Percentiles rank a stretch among this genome's conserved stretches.
Evolutionary conservation across 2,888 invertebrate species (phyloP).

Genomic region (Cryptus armator): DNA sequence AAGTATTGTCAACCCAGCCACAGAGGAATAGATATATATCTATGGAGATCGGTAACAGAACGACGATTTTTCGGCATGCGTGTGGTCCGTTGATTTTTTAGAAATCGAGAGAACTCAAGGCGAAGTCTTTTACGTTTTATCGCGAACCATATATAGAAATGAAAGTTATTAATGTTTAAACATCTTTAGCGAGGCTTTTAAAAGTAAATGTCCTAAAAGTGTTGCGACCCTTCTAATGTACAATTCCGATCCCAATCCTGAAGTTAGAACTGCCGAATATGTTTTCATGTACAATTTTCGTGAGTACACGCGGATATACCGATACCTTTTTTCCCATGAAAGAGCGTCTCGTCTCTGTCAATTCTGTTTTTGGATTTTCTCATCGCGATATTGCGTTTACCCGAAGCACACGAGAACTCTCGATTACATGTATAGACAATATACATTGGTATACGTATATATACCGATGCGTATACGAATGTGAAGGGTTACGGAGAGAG

Average conservation of each 20-base stretch:
- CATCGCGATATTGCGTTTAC: not conserved
- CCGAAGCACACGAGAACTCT: not conserved
- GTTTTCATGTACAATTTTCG: not conserved
- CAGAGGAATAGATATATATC: not conserved
- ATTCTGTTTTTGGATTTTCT: not conserved
- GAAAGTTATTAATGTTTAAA: too few relatives aligned
- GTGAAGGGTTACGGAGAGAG: conserved; percentile 76
- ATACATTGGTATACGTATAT: conserved; percentile 26
- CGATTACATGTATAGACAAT: conserved; percentile 5
- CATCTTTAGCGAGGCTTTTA: not conserved
- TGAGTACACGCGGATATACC: too few relatives aligned
- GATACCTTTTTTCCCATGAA: not conserved
- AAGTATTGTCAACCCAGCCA: conserved; percentile 25
- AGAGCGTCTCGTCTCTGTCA: not conserved
- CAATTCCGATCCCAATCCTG: too few relatives aligned
- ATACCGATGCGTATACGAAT: conserved; percentile 31
- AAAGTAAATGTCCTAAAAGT: too few relatives aligned
- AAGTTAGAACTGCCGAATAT: too few relatives aligned
- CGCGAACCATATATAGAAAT: not conserved
- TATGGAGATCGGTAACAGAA: not conserved
- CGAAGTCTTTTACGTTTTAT: not conserved
- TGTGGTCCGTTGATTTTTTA: conserved; percentile 2
- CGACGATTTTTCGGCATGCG: not conserved
- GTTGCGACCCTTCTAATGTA: too few relatives aligned
- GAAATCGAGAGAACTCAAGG: not conserved